Evolutionary conservation across 2,888 invertebrate genomes (phyloP), one percentile per base, ranked within the genome.

Genomic region (Melanophora roralis): DNA sequence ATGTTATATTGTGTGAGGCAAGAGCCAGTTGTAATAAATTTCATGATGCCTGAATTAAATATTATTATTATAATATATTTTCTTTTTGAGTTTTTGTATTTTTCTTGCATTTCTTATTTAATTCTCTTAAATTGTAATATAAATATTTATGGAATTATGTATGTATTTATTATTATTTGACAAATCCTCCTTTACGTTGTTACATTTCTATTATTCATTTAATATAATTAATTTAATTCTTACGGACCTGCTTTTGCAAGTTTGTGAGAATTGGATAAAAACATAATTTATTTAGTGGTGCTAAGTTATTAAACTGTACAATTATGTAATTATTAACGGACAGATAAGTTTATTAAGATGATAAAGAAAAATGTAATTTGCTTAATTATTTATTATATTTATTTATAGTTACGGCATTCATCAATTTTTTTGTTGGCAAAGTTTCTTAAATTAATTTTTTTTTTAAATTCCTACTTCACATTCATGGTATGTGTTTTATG

Each of bases 81-180:
- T 12, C 43, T 34, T 8, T 36, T 23, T 23, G 0, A 11, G 43
- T 16, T 45, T 23, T 45, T 32, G 14, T 21, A 47, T 23, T 14
- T 7, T 49, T 16, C 2, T 62, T 23, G 38, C 53, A 32, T 43
- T 38, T 38, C 16, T 34, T 9, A 14, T 23, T 34, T 27, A 43
- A 57, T 23, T 74, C n/a, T 36, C 57, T 51, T 64, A 55, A 53
- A 55, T 71, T 36, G 14, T 27, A 27, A n/a, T 21, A 27, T 55
- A 64, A 53, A 64, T 55, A 47, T 57, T 47, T 40, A 19, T 40
- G 19, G 60, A 34, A 68, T 60, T 60, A 57, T 38, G 16, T 64
- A 40, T 60, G n/a, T n/a, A n/a, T n/a, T n/a, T n/a, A n/a, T n/a
- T n/a, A n/a, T n/a, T n/a, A n/a, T n/a, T n/a, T n/a, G n/a, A n/a